Percentiles rank a stretch among this genome's conserved stretches.
phyloP scores from a whole-genome alignment of 1,140 invertebrate genomes.

The Drosophila subobscura region DNA sequence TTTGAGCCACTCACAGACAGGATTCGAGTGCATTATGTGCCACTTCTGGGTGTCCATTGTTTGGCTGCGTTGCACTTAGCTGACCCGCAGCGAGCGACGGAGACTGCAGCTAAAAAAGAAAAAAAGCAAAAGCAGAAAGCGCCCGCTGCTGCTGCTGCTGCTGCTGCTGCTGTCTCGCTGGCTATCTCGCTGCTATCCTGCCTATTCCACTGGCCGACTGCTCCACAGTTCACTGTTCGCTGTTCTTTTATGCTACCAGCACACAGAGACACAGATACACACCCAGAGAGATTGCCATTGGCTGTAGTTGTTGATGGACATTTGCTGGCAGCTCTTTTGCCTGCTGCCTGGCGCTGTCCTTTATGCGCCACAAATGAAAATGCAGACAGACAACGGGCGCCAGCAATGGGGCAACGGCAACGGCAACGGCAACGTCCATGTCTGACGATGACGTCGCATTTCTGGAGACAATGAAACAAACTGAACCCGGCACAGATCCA shows the following conservation, averaged over 20 bases:
- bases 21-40: conserved; percentile 56
- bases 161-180: too few species aligned
- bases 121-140: conserved; percentile 8
- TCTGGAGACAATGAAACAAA: conserved; percentile 74
- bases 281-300: conserved; percentile 39
- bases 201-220: conserved; percentile 31
- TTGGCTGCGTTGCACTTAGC: conserved; percentile 61
- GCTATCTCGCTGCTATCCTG: background rate
- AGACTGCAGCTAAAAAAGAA: conserved; percentile 29
- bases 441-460: conserved; percentile 80
- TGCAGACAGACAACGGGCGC: conserved; percentile 80
- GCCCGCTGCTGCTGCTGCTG: background rate
- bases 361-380: conserved; percentile 81
- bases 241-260: conserved; percentile 56
- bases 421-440: conserved; percentile 32
- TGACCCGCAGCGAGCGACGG: conserved; percentile 56
- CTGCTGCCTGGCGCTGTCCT: conserved; percentile 61
- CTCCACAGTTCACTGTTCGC: conserved; percentile 15
- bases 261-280: conserved; percentile 34
- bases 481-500: conserved; percentile 62
- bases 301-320: conserved; percentile 75
- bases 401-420: conserved; percentile 38
- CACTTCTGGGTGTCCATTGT: conserved; percentile 41
- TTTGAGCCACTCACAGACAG: conserved; percentile 5
- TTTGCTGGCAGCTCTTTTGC: conserved; percentile 77